Evolutionary conservation across 2,113 vertebrate species (phyloP).

Genomic region (Sander lucioperca): DNA sequence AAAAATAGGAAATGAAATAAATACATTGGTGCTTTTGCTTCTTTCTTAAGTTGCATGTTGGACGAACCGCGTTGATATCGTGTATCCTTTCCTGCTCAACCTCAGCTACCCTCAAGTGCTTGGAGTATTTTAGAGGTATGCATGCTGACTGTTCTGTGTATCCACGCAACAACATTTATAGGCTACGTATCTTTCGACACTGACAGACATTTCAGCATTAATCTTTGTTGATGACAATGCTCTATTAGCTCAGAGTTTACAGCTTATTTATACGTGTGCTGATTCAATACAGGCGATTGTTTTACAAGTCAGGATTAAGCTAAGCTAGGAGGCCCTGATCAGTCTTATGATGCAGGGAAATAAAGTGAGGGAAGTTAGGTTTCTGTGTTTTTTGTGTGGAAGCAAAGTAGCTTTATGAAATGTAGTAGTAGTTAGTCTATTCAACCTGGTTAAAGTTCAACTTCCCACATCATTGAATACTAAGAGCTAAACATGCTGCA

Average conservation of each 20-base stretch:
- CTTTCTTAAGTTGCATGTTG: not conserved
- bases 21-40: not conserved
- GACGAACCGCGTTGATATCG: not conserved
- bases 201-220: not conserved
- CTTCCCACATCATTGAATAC: not conserved
- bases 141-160: not conserved
- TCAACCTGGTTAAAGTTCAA: not conserved
- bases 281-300: not conserved
- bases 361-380: not conserved
- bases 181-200: not conserved
- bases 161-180: not conserved
- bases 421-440: not conserved
- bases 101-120: not conserved
- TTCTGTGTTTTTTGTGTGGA: not conserved
- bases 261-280: not conserved
- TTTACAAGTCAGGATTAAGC: not conserved
- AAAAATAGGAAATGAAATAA: not conserved
- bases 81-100: not conserved
- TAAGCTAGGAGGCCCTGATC: not conserved
- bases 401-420: not conserved
- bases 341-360: not conserved
- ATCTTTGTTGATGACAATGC: not conserved
- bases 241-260: not conserved
- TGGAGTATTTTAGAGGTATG: not conserved
- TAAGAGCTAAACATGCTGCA: too few species aligned